These are phyloP conservation scores for Helicoverpa armigera DNA, from an alignment of 1,140 invertebrate genomes.

Conservation along the genomic window DNA sequence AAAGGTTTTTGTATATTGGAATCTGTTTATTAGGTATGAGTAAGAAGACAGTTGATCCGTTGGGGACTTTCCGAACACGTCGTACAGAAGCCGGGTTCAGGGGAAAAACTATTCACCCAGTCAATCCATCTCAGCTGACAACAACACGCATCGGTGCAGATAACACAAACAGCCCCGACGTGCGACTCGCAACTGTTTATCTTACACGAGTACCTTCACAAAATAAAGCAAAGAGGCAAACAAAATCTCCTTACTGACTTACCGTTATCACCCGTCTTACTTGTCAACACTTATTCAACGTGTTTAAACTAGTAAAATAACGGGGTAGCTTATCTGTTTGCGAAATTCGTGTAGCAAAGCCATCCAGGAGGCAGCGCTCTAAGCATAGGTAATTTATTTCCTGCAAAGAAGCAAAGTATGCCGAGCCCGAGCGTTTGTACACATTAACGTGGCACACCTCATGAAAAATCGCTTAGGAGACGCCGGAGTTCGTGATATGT, in stretches of 20 bases:
- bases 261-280: constrained; percentile 10
- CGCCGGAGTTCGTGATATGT: constrained; percentile 34
- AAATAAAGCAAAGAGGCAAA: constrained; percentile 25
- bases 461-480: constrained; percentile 83
- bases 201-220: not conserved
- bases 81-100: constrained; percentile 9
- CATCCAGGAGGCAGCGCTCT: constrained; percentile 61
- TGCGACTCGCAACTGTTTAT: constrained; percentile 17
- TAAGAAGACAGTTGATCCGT: no score
- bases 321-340: constrained; percentile 64
- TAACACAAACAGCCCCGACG: constrained; percentile 9
- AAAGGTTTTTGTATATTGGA: no score
- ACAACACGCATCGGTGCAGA: constrained; percentile 11
- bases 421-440: constrained; percentile 81
- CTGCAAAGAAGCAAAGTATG: constrained; percentile 79
- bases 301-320: constrained; percentile 58
- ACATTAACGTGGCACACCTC: constrained; percentile 80
- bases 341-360: constrained; percentile 66
- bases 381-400: constrained; percentile 80
- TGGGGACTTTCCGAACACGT: constrained; percentile 19
- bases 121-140: constrained; percentile 23
- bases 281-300: constrained; percentile 44
- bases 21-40: no score
- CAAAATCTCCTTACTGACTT: constrained; percentile 27
- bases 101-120: constrained; percentile 25